Evolutionary conservation across 2,888 invertebrate genomes (phyloP), one percentile per base, ranked within the genome.

Genomic region (Cosmia trapezina): DNA sequence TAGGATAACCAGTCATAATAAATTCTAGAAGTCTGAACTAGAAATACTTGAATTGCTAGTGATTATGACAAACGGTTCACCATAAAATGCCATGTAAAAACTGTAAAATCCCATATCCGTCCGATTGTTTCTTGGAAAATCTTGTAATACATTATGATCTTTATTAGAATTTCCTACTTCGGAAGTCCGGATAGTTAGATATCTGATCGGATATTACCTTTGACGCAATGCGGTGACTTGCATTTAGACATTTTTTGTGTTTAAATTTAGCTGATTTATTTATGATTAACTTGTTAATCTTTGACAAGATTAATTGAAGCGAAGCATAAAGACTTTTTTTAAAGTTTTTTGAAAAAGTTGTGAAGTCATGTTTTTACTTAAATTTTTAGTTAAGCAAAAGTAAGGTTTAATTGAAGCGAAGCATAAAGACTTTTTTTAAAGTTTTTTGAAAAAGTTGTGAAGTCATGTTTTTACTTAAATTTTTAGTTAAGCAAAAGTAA

Each of bases 31-130:
- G 2, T 62, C 14, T 68, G 45, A 43, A 57, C 45, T 37, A 59
- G 47, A 59, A 59, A 66, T 63, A 83, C 49, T 67, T 47, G 56
- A 63, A 67, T 51, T 66, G 12, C 43, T 64, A 17, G 7, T 47
- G 6, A 49, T 59, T 59, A 66, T 65, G 56, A 80, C 43, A 65
- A 84, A 70, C 59, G 5, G 12, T 53, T 53, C 14, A 45, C 43
- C 43, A 82, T 61, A 60, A 51, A 71, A 81, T 64, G 8, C 41
- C 12, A 60, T 70, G 49, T 76, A 53, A 56, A 64, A 73, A 74
- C 73, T 66, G 61, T 73, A 66, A 75, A 82, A 28, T 75, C 78
- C 82, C 73, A 82, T 75, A 69, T 82, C 83, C 83, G 78, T 78
- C 11, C 61, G 43, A 60, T 67, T 53, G 8, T 56, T 81, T 62